Conservation (phyloP, 1,140 invertebrate species). For the Acromyrmex heyeri region DNA sequence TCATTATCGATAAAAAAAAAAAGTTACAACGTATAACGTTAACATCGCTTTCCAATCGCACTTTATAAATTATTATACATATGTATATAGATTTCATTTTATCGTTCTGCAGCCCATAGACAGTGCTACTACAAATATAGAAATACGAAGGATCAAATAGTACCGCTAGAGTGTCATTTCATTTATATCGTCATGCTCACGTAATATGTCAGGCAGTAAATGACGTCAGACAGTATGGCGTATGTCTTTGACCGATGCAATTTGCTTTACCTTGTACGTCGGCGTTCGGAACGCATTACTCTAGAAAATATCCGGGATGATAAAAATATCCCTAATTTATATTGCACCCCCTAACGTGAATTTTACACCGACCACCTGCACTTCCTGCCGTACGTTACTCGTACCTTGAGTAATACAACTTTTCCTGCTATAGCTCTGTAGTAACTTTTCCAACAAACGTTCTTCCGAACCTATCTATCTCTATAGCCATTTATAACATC, state of each 20-base stretch:
- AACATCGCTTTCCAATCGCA: slow-evolving; percentile 20
- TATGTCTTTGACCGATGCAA: slow-evolving; percentile 61
- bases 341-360: slow-evolving; percentile 49
- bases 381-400: slow-evolving; percentile 27
- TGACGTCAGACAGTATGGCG: slow-evolving; percentile 46
- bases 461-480: neutral
- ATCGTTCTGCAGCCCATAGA: neutral
- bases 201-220: slow-evolving; percentile 26
- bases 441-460: slow-evolving; percentile 37
- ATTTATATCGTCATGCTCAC: slow-evolving; percentile 24
- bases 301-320: slow-evolving; percentile 50
- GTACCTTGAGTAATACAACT: slow-evolving; percentile 39
- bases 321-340: slow-evolving; percentile 63
- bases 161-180: neutral
- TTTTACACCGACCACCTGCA: slow-evolving; percentile 33
- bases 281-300: slow-evolving; percentile 21
- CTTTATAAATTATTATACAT: slow-evolving; percentile 10
- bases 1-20: neutral
- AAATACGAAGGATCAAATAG: slow-evolving; percentile 7
- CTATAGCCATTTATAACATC: neutral
- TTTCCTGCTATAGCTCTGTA: slow-evolving; percentile 25
- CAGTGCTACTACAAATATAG: slow-evolving; percentile 10
- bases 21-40: neutral
- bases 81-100: neutral
- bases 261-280: slow-evolving; percentile 57